phyloP scores from a whole-genome alignment of 2,797 vertebrate species.

The Synanceia verrucosa region DNA sequence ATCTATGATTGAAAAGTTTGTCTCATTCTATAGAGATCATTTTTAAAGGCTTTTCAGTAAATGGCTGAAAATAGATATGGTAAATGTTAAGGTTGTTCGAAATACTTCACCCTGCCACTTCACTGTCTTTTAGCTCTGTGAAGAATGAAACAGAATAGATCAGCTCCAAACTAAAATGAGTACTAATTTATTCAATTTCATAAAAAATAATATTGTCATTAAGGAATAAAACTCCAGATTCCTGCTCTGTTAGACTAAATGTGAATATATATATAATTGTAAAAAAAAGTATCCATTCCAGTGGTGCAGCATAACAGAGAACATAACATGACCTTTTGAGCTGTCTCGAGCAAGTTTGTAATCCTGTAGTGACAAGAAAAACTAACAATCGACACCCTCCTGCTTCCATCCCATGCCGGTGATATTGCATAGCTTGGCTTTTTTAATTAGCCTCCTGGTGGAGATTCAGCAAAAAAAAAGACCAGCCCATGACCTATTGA shows the following conservation, averaged over 20 bases:
- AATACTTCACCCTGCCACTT: too few relatives aligned
- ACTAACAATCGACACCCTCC: not conserved
- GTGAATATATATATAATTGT: not conserved
- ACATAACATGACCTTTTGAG: constrained; percentile 49
- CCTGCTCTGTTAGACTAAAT: not conserved
- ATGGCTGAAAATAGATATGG: too few relatives aligned
- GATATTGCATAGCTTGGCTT: constrained; percentile 12
- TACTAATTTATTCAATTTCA: too few relatives aligned
- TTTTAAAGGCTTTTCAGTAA: too few relatives aligned
- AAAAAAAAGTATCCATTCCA: not conserved
- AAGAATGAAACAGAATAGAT: not conserved
- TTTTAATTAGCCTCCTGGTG: constrained; percentile 61
- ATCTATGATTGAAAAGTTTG: too few relatives aligned
- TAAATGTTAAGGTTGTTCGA: too few relatives aligned
- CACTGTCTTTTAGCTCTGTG: too few relatives aligned
- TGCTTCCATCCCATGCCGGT: constrained; percentile 36
- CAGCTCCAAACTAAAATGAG: too few relatives aligned
- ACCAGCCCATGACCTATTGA: constrained; percentile 61
- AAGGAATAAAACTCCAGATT: not conserved
- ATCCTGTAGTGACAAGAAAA: constrained; percentile 37
- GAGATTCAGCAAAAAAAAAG: constrained; percentile 63
- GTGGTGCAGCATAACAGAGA: not conserved
- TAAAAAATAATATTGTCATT: not conserved
- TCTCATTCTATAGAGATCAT: too few relatives aligned
- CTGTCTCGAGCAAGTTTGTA: constrained; percentile 6